Conservation (phyloP, 2,113 vertebrate species). For the Aptenodytes patagonicus region DNA sequence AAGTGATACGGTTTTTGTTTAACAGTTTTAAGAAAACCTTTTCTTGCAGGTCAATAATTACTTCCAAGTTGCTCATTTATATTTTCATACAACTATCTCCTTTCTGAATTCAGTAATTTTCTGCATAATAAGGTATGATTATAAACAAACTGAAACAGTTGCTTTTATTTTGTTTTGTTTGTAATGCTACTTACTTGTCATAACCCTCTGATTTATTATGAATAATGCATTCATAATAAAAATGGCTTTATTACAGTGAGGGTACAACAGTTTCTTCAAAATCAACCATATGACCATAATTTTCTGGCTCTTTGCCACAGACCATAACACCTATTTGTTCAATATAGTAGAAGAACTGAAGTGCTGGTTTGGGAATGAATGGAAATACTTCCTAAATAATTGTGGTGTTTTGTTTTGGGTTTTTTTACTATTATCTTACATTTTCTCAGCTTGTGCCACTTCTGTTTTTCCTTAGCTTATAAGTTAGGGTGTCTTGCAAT, state of each 20-base stretch:
- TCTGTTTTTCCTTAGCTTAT: background rate
- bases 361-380: background rate
- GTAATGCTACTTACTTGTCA: background rate
- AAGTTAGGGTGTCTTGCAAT: background rate
- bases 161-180: background rate
- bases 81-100: background rate
- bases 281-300: background rate
- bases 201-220: background rate
- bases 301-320: background rate
- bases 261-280: background rate
- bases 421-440: background rate
- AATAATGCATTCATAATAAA: background rate
- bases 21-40: background rate
- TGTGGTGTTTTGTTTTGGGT: background rate
- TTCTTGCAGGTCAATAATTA: background rate
- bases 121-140: background rate
- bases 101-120: background rate
- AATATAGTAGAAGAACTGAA: background rate
- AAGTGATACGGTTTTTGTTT: background rate
- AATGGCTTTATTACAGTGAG: background rate
- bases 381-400: background rate
- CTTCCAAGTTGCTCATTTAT: background rate
- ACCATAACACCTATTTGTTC: background rate
- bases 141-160: background rate
- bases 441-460: background rate